Evolutionary conservation across 2,113 vertebrate genomes (phyloP).

Genomic region (Lophius piscatorius): DNA sequence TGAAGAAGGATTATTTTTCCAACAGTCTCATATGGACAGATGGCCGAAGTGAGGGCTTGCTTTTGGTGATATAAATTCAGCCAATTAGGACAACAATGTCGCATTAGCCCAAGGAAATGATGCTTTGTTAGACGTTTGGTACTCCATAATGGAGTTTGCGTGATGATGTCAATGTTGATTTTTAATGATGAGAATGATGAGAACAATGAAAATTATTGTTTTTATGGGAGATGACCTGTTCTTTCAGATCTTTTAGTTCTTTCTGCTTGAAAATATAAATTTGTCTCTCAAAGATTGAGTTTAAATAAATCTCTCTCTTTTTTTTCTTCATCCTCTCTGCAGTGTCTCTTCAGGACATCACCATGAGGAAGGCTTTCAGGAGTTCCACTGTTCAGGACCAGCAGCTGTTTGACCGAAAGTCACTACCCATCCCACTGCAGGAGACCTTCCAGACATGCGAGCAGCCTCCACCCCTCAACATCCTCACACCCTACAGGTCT

Average conservation of each 20-base stretch:
- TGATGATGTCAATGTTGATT: constrained; percentile 20
- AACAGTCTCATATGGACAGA: constrained; percentile 7
- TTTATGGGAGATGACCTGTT: constrained; percentile 27
- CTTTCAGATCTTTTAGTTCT: too few species aligned
- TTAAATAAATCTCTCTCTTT: neutral
- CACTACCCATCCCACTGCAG: constrained; percentile 93
- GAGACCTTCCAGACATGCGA: constrained; percentile 95
- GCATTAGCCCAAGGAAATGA: constrained; percentile 24
- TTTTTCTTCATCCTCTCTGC: constrained; percentile 7
- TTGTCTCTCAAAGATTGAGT: too few species aligned
- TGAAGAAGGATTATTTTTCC: constrained; percentile 29
- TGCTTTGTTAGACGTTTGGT: constrained; percentile 31
- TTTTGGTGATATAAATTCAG: constrained; percentile 28
- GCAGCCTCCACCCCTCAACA: constrained; percentile 95
- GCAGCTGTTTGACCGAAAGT: constrained; percentile 93
- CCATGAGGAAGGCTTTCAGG: constrained; percentile 98
- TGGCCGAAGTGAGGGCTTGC: constrained; percentile 20
- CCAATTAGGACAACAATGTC: constrained; percentile 33
- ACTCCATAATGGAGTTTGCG: constrained; percentile 13
- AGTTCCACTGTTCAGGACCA: constrained; percentile 98
- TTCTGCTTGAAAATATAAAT: too few species aligned
- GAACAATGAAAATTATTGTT: constrained; percentile 8
- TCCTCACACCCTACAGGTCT: constrained; percentile 96
- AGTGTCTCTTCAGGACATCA: constrained; percentile 98
- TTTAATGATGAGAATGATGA: constrained; percentile 29